These are phyloP conservation scores for Polypterus bichir DNA, from an alignment of 2,113 vertebrate species.

Conservation along the genomic window DNA sequence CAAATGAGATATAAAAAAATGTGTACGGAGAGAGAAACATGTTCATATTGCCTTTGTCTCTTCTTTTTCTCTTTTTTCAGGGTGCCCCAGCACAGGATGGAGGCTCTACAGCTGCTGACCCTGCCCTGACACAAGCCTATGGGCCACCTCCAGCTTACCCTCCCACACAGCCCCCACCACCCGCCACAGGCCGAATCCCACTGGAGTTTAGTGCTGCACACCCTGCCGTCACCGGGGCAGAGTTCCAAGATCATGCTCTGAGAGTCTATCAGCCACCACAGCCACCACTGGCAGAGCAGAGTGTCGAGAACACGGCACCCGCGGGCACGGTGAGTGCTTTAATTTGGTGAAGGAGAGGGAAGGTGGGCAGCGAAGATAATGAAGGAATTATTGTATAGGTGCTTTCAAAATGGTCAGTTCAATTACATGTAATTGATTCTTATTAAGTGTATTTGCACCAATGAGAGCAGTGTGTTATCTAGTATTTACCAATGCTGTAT, in stretches of 20 bases:
- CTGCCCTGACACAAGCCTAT: constrained; percentile 50
- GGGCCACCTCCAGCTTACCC: constrained; percentile 52
- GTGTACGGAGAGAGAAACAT: neutral
- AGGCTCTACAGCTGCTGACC: constrained; percentile 41
- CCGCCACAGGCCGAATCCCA: constrained; percentile 38
- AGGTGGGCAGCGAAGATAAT: no score
- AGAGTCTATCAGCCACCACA: constrained; percentile 52
- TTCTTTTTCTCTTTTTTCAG: constrained; percentile 26
- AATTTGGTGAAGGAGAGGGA: no score
- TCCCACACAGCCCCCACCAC: constrained; percentile 43
- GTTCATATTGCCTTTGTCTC: constrained; percentile 10
- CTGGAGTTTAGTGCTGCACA: constrained; percentile 49
- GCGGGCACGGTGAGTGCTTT: constrained; percentile 38
- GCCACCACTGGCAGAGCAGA: constrained; percentile 44
- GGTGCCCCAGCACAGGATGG: constrained; percentile 50
- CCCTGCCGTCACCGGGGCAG: constrained; percentile 20
- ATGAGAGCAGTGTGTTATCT: no score
- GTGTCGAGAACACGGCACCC: constrained; percentile 21
- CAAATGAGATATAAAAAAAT: no score
- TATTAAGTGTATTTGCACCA: no score
- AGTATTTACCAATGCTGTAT: no score
- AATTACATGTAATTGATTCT: no score
- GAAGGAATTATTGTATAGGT: no score
- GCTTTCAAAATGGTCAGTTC: no score
- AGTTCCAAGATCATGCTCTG: constrained; percentile 52